phyloP scores from a whole-genome alignment of 2,888 invertebrate genomes.

The Punctoribates punctum region DNA sequence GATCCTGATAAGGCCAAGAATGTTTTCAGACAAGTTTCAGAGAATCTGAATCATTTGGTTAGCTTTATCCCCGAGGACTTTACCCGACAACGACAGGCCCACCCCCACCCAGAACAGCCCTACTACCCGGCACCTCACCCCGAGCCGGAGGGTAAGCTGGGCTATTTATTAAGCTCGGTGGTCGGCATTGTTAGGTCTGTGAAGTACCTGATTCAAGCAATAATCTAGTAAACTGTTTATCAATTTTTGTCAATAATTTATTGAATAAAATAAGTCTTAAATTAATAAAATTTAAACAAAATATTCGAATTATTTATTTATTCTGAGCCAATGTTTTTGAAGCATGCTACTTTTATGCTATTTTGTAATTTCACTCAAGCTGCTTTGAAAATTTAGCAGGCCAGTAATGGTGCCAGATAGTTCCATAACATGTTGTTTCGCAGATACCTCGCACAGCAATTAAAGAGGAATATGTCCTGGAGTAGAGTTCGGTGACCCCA shows the following conservation, averaged over 20 bases:
- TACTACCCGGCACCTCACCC: no score
- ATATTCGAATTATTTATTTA: neutral
- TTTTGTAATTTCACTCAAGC: no score
- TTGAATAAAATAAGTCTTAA: neutral
- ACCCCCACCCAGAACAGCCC: no score
- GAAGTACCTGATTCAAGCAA: no score
- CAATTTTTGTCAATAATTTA: no score
- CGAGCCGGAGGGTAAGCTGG: no score
- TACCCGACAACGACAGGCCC: neutral
- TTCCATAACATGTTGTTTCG: neutral
- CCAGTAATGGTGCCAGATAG: conserved; percentile 7
- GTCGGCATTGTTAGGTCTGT: no score
- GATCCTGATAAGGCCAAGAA: neutral
- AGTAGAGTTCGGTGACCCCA: neutral
- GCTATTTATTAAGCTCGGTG: no score
- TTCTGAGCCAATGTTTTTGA: no score
- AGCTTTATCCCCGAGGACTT: neutral
- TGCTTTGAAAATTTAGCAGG: no score
- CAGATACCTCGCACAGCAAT: neutral
- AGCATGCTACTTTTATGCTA: no score
- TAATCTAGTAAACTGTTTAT: no score
- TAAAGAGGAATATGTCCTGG: neutral
- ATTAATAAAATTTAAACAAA: neutral
- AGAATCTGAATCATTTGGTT: neutral
- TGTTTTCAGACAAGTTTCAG: neutral